These are phyloP conservation scores for Fragum whitleyi DNA, from an alignment of 2,888 invertebrate species.

Conservation along the genomic window DNA sequence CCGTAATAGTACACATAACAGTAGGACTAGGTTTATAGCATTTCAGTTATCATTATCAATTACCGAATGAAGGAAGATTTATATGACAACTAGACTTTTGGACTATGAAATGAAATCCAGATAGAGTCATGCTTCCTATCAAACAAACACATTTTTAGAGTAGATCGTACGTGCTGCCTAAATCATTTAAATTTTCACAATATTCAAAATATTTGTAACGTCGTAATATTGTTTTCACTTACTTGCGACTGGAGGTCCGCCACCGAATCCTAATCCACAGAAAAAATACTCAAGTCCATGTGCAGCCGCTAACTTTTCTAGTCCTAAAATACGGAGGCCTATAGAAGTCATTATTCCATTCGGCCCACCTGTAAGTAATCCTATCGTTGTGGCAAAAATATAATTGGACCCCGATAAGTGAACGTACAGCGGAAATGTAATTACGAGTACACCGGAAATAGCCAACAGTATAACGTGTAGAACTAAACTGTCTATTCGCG, in stretches of 20 bases:
- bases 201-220: too few species aligned
- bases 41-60: too few species aligned
- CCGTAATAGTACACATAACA: too few species aligned
- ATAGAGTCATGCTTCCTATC: too few species aligned
- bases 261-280: conserved; percentile 53
- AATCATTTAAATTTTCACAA: too few species aligned
- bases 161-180: too few species aligned
- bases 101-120: too few species aligned
- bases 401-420: conserved; percentile 34
- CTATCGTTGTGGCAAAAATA: conserved; percentile 38
- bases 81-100: too few species aligned
- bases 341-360: conserved; percentile 62
- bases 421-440: conserved; percentile 48
- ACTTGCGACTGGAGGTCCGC: conserved; percentile 63
- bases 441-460: conserved; percentile 38
- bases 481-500: conserved; percentile 34
- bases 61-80: too few species aligned
- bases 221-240: too few species aligned
- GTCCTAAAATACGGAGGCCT: conserved; percentile 49
- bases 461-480: conserved; percentile 44
- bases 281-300: conserved; percentile 62
- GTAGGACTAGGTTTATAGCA: too few species aligned
- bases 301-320: conserved; percentile 55
- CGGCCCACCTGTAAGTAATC: conserved; percentile 63
- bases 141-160: too few species aligned